A percentile compares a stretch with the other conserved stretches of the same genome.
Evolutionary conservation across 30 jellyfish, hydroid and myxozoan genomes (phyloP).

Genomic region (Aurelia coerulea): DNA sequence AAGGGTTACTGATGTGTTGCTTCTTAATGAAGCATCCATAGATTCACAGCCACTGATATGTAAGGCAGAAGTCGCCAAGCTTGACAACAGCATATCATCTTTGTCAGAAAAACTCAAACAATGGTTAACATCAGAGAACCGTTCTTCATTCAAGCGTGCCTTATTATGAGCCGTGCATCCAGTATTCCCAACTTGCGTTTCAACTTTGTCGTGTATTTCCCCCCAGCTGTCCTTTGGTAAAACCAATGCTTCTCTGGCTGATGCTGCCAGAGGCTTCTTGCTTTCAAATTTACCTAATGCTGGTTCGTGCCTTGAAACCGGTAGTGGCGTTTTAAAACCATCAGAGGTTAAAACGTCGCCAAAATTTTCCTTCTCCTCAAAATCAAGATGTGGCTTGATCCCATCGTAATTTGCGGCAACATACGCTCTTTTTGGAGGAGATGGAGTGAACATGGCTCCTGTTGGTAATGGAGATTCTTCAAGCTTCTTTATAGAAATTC

Average conservation of each 20-base stretch:
- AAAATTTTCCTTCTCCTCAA: background rate
- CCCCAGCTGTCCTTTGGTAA: too few species aligned
- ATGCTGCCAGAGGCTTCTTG: too few species aligned
- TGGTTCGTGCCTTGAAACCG: background rate
- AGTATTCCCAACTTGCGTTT: background rate
- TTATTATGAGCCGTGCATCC: background rate
- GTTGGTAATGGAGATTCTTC: constrained; percentile 43
- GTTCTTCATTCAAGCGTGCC: background rate
- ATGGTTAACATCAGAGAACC: background rate
- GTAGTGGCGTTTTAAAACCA: too few species aligned
- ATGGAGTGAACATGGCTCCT: background rate
- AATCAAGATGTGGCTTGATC: background rate
- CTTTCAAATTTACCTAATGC: background rate
- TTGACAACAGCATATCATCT: background rate
- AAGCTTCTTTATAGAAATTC: constrained; percentile 30
- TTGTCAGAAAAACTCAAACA: background rate
- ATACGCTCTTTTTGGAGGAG: background rate
- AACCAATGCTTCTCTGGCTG: too few species aligned
- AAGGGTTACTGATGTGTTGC: background rate
- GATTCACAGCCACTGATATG: background rate
- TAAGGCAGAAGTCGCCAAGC: background rate
- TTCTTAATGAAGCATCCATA: background rate
- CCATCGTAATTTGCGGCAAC: background rate
- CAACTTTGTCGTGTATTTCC: background rate
- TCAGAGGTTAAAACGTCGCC: too few species aligned